phyloP scores from a whole-genome alignment of 2,888 invertebrate genomes.

The Orgyia antiqua region DNA sequence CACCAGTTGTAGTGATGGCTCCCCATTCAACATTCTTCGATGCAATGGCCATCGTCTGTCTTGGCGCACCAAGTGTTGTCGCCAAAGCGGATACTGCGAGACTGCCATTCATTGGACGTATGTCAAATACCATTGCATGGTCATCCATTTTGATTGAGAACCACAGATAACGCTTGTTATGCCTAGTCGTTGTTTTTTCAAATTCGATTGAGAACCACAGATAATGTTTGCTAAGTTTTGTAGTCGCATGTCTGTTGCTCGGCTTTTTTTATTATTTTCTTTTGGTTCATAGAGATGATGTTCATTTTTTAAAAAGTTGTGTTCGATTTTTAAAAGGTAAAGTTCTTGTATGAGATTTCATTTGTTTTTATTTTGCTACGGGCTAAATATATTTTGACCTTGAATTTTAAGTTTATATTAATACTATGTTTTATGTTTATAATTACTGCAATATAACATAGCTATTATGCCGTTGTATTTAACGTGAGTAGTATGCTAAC shows the following conservation, averaged over 20 bases:
- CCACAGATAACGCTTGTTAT: background rate
- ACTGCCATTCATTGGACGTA: constrained; percentile 95
- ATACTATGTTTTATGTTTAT: too few relatives aligned
- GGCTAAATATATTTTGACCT: too few relatives aligned
- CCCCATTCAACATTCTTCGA: constrained; percentile 96
- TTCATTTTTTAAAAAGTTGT: background rate
- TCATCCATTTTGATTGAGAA: constrained; percentile 2
- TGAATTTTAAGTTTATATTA: too few relatives aligned
- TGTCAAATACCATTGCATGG: constrained; percentile 45
- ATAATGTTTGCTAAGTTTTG: constrained; percentile 1
- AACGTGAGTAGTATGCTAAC: too few relatives aligned
- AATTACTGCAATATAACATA: too few relatives aligned
- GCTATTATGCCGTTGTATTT: too few relatives aligned
- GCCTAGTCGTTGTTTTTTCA: too few relatives aligned
- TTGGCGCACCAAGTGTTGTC: constrained; percentile 93
- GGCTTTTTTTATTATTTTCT: constrained; percentile 3
- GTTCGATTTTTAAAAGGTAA: too few relatives aligned
- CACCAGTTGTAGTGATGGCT: constrained; percentile 90
- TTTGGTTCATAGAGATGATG: background rate
- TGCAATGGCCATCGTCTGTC: constrained; percentile 87
- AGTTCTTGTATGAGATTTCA: too few relatives aligned
- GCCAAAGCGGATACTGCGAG: constrained; percentile 91
- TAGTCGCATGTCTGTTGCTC: constrained; percentile 4
- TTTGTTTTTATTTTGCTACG: too few relatives aligned
- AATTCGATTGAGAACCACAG: background rate